Conservation (phyloP, 2,888 invertebrate species). For the Dione vanillae region DNA sequence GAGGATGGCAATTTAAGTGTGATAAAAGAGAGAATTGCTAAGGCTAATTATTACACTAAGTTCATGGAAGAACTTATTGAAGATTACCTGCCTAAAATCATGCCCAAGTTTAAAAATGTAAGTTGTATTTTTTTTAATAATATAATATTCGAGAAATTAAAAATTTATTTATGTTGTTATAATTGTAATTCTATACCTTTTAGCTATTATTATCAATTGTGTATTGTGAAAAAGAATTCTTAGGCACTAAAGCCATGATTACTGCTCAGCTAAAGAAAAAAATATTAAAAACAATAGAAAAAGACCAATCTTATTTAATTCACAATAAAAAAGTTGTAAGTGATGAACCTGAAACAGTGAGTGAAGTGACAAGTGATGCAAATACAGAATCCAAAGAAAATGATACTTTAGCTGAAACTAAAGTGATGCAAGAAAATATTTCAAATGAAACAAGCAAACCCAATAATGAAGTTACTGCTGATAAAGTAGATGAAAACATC, state of each 20-base stretch:
- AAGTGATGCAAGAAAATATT: not conserved
- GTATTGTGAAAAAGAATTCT: conserved; percentile 39
- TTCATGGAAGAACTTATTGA: conserved; percentile 48
- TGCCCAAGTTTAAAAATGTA: conserved; percentile 60
- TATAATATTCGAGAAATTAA: too few species aligned
- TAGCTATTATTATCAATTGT: conserved; percentile 36
- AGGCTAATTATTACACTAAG: conserved; percentile 36
- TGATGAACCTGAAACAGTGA: not conserved
- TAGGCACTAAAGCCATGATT: conserved; percentile 32
- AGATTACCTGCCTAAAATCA: conserved; percentile 52
- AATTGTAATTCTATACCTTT: conserved; percentile 24
- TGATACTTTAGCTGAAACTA: not conserved
- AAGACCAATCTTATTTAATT: conserved; percentile 1
- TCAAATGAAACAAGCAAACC: not conserved
- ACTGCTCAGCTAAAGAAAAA: conserved; percentile 28
- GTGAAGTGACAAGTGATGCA: not conserved
- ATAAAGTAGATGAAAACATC: not conserved
- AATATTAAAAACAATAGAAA: conserved; percentile 8
- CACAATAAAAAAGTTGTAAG: not conserved
- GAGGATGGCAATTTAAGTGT: conserved; percentile 7
- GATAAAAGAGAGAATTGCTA: conserved; percentile 9
- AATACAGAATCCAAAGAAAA: not conserved
- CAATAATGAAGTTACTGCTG: not conserved
- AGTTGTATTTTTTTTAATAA: conserved; percentile 43
- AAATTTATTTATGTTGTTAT: not conserved